A percentile compares a stretch with the other conserved stretches of the same genome.
These are phyloP conservation scores for Cosmia pyralina DNA, from an alignment of 2,888 invertebrate species.

Conservation along the genomic window DNA sequence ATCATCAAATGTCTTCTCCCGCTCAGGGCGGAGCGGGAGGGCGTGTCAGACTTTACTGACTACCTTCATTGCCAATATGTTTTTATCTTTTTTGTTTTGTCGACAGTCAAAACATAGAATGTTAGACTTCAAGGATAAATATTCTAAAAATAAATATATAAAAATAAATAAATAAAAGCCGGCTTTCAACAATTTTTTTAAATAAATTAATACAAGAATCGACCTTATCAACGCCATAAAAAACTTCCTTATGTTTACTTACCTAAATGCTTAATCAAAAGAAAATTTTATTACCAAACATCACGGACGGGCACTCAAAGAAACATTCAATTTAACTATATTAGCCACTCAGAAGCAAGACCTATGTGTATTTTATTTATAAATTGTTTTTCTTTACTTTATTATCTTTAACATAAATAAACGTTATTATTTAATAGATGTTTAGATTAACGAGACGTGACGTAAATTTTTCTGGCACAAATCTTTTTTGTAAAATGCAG, in stretches of 20 bases:
- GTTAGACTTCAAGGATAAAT: too few species aligned
- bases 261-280: slow-evolving; percentile 43
- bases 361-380: neutral
- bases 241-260: slow-evolving; percentile 38
- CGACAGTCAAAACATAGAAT: neutral
- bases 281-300: slow-evolving; percentile 43
- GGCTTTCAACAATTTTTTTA: neutral
- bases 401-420: neutral
- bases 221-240: slow-evolving; percentile 37
- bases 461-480: neutral
- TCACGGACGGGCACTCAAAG: slow-evolving; percentile 53
- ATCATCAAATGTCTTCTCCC: too few species aligned
- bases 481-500: too few species aligned
- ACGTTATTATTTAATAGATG: neutral
- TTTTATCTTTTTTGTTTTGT: neutral
- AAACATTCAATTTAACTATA: slow-evolving; percentile 51
- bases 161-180: neutral
- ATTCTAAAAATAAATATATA: too few species aligned
- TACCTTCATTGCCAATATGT: too few species aligned
- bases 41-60: too few species aligned
- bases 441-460: neutral
- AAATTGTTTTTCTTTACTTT: neutral
- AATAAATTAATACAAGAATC: slow-evolving; percentile 18
- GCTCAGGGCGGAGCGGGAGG: too few species aligned
- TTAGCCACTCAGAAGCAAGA: slow-evolving; percentile 31